phyloP scores from a whole-genome alignment of 35 echinoderm and acorn worm species.

The Ophioderma brevispina region DNA sequence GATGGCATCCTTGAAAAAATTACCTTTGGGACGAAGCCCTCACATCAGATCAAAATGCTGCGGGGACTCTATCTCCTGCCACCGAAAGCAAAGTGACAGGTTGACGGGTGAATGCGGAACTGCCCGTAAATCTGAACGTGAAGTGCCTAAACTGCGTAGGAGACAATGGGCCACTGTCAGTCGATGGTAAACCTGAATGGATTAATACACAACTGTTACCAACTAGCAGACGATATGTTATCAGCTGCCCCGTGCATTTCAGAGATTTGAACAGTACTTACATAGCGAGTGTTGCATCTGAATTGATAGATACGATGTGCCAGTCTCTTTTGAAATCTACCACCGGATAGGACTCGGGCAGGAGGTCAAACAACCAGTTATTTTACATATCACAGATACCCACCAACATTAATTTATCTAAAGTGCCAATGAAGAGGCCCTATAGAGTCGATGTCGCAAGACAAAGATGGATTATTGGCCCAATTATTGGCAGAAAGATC shows the following conservation, averaged over 20 bases:
- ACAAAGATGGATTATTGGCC: background rate
- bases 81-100: background rate
- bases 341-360: background rate
- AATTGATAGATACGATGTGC: background rate
- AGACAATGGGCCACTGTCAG: background rate
- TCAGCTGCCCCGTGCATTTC: background rate
- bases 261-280: background rate
- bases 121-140: no score
- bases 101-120: background rate
- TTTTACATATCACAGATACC: background rate
- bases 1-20: conserved; percentile 1
- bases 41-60: background rate
- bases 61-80: background rate
- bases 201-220: background rate
- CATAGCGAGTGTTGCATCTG: background rate
- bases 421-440: background rate
- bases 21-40: background rate
- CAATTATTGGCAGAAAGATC: background rate
- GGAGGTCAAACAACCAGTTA: background rate
- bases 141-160: background rate
- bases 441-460: background rate
- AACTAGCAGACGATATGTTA: background rate
- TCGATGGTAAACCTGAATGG: conserved; percentile 23
- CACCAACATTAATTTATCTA: background rate
- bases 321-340: background rate